These are phyloP conservation scores for Lycocerus yunnanus DNA, from an alignment of 2,888 invertebrate species.

Conservation along the genomic window DNA sequence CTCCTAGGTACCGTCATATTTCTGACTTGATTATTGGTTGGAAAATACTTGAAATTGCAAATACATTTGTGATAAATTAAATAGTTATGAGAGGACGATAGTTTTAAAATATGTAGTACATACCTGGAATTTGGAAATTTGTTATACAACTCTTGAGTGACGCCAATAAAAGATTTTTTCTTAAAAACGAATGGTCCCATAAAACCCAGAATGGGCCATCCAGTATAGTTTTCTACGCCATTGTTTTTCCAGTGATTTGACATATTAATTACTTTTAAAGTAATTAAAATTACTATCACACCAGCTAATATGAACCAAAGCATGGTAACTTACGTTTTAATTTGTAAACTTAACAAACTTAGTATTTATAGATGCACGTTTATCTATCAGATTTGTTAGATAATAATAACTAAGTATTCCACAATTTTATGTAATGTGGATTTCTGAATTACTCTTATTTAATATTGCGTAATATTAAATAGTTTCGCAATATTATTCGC, in stretches of 20 bases:
- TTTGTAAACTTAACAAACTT: background rate
- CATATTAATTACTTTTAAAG: background rate
- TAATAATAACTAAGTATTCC: too few species aligned
- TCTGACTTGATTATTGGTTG: too few species aligned
- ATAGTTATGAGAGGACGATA: too few species aligned
- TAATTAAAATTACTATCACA: background rate
- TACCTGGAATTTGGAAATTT: background rate
- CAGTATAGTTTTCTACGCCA: background rate
- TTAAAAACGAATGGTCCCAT: background rate
- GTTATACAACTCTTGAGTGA: background rate
- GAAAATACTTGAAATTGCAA: too few species aligned
- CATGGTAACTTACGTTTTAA: background rate
- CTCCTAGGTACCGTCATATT: too few species aligned
- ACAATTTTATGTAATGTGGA: too few species aligned
- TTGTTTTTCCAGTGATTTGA: background rate
- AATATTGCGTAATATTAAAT: too few species aligned
- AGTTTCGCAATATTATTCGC: too few species aligned
- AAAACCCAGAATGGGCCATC: background rate
- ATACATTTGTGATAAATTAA: too few species aligned
- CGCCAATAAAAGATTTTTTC: background rate
- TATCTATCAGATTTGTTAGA: background rate
- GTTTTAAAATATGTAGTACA: background rate
- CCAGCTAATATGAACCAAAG: background rate
- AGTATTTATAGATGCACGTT: background rate
- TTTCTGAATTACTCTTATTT: too few species aligned